Base-by-base conservation (phyloP, 1,140 invertebrate species). In the Apis laboriosa region DNA sequence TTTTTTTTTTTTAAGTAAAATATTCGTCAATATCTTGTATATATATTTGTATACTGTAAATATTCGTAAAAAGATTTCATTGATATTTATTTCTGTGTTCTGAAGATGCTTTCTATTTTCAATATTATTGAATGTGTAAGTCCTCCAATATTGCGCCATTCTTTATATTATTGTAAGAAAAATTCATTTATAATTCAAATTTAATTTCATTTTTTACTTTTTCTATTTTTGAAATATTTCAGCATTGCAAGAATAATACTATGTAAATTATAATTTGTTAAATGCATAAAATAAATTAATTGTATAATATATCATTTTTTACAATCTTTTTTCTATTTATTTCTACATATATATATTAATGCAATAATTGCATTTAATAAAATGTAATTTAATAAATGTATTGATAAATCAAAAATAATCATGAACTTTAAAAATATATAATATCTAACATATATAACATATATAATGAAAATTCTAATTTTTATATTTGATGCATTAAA, bases 301-400 rank as follows among this genome's bases (percentile, higher is more conserved):
- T 78, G 24, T 86, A 77, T 51, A 9, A 86, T 75, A 80, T 68
- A 55, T 64, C 60, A 78, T 43, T 77, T 73, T 21, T 49, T 82
- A 80, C 58, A 53, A 43, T 43, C 5, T 43, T 0, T 43, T 43
- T 43, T 43, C 34, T 43, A 43, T 43, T 43, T 43, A 43, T 43
- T 43, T 43, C 5, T 43, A 43, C 34, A 43, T 34, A 60, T 68
- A 70, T 83, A 83, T 24, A 83, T 86, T 79, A 83, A 75, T 55
- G 67, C 76, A 86, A 86, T 84, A 79, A 86, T n/a, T n/a, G n/a
- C n/a, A n/a, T 72, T 80, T 86, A 84, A 84, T 73, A 64, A 80
- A 71, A 77, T 34, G 21, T 53, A 24, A 24, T 24, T 24, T 24
- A 24, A 24, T 24, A 24, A 24, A 24, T 34, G 63, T 43, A 49